Percentiles rank a stretch among this genome's conserved stretches.
These are phyloP conservation scores for Tridacna gigas DNA, from an alignment of 2,888 invertebrate genomes.

Conservation along the genomic window DNA sequence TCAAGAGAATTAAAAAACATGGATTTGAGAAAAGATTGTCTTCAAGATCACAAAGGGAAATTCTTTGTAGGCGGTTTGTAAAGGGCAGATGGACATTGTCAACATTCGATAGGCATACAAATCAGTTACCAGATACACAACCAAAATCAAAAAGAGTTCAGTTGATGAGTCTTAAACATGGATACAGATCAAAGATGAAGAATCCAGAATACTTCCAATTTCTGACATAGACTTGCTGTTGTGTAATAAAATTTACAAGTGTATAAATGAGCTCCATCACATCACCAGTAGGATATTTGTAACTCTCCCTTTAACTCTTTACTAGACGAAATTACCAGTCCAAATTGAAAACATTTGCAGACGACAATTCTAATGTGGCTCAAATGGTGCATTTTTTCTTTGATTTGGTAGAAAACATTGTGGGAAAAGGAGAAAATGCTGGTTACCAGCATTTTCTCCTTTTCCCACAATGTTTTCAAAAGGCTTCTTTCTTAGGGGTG, in stretches of 20 bases:
- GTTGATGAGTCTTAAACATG: conserved; percentile 46
- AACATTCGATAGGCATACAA: conserved; percentile 72
- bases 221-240: background rate
- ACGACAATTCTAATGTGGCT: too few species aligned
- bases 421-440: too few species aligned
- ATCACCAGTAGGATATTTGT: too few species aligned
- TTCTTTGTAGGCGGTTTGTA: conserved; percentile 72
- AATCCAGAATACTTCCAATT: conserved; percentile 35
- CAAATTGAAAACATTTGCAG: too few species aligned
- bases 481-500: too few species aligned
- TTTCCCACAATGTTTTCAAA: too few species aligned
- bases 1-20: conserved; percentile 76
- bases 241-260: too few species aligned
- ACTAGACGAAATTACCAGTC: too few species aligned
- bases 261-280: too few species aligned
- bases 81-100: conserved; percentile 70
- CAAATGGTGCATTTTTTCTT: too few species aligned
- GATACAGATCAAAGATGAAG: conserved; percentile 38
- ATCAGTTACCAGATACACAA: conserved; percentile 44
- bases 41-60: conserved; percentile 65
- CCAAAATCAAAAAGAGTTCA: conserved; percentile 37
- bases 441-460: too few species aligned
- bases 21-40: conserved; percentile 72
- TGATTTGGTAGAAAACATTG: too few species aligned
- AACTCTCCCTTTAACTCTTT: background rate